Evolutionary conservation across 1,140 invertebrate species (phyloP).

Genomic region (Reticulitermes speratus): DNA sequence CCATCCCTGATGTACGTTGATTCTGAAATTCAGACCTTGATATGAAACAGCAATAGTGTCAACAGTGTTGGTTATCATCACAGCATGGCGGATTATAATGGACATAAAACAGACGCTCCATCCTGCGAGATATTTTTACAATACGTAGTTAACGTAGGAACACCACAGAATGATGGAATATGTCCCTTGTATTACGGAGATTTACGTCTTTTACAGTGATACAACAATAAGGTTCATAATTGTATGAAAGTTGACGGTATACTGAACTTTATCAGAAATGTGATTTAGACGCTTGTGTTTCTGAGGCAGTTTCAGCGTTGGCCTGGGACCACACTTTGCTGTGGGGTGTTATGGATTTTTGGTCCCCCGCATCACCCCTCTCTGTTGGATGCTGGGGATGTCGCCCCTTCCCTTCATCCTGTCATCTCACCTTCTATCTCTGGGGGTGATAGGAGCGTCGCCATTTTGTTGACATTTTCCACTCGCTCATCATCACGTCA

Average conservation of each 20-base stretch:
- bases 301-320: background rate
- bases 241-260: no score
- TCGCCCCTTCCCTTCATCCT: background rate
- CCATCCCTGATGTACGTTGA: no score
- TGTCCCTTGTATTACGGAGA: background rate
- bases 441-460: conserved; percentile 11
- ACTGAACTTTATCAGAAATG: background rate
- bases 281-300: background rate
- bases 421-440: conserved; percentile 14
- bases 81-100: background rate
- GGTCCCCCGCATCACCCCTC: background rate
- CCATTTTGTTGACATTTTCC: conserved; percentile 18
- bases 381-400: conserved; percentile 12
- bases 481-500: conserved; percentile 4
- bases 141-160: background rate
- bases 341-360: conserved; percentile 18
- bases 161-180: background rate
- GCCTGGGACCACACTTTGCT: conserved; percentile 7
- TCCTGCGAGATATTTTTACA: no score
- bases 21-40: no score
- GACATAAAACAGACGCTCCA: background rate
- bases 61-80: background rate
- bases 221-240: no score
- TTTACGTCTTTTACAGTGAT: background rate
- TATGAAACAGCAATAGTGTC: no score